Evolutionary conservation across 2,797 vertebrate genomes (phyloP), one percentile per base, ranked within the genome.

Genomic region (Chelmon rostratus): DNA sequence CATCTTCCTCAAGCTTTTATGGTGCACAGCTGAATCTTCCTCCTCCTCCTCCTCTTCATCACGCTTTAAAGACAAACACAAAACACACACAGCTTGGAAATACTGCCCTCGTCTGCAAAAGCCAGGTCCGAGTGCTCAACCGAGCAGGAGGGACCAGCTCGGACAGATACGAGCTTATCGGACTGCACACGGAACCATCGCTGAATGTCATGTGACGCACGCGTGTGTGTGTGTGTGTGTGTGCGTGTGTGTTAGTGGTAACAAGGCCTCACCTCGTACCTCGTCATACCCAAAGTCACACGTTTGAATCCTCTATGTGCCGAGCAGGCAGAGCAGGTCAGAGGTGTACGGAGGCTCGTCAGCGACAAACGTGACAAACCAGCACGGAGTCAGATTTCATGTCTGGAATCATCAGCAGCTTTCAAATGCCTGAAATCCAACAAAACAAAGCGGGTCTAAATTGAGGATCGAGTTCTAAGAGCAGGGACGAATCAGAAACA

Each of bases 21-120:
- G 66, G 28, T 15, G 71, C 69, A 73, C 74, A 44, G 67, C 79
- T 77, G 4, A n/a, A 78, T 2, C 71, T 44, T 67, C 66, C 33
- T 85, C 73, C 42, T 67, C 66, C 33, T 85, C 73, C 42, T 76
- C 82, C 62, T 79, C 40, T 1, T 79, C 70, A 18, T 76, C 21
- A 49, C 88, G 59, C 78, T 71, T 15, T 72, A 88, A 64, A 82
- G 62, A 78, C 78, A 76, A 58, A 68, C 73, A 82, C 84, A 62
- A 70, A 67, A 62, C 28, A 84, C 28, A 84, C 76, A 77, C 57
- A n/a, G 72, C 62, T 35, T 23, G 53, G 62, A 83, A 73, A 83
- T 31, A 54, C 70, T 13, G 84, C 68, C 37, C 25, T 52, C 4
- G 44, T 78, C 56, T 59, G 67, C 54, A 49, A 4, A 21, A 71